phyloP scores from a whole-genome alignment of 2,888 invertebrate genomes.

The Netelia fuscicornis region DNA sequence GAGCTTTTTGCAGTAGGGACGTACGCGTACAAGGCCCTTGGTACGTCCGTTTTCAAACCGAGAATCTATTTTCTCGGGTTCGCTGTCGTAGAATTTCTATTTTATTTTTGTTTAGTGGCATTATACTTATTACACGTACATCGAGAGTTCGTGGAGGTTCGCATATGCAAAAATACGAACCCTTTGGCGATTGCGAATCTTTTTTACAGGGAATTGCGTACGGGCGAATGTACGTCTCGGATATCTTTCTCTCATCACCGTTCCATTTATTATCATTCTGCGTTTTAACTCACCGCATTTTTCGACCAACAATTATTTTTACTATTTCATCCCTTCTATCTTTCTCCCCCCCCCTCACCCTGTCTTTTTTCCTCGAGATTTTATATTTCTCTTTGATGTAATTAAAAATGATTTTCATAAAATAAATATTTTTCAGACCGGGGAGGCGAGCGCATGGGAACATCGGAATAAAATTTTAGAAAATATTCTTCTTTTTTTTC shows the following conservation, averaged over 20 bases:
- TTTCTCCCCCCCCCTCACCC: slow-evolving; percentile 44
- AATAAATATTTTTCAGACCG: slow-evolving; percentile 80
- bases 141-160: neutral
- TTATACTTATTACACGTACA: slow-evolving; percentile 44
- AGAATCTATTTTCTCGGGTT: slow-evolving; percentile 59
- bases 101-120: slow-evolving; percentile 17
- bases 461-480: slow-evolving; percentile 31
- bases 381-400: slow-evolving; percentile 81
- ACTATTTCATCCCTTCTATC: slow-evolving; percentile 26
- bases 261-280: slow-evolving; percentile 73
- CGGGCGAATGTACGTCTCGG: slow-evolving; percentile 59
- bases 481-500: no score
- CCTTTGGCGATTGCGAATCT: slow-evolving; percentile 73
- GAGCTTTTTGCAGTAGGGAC: neutral
- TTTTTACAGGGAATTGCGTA: slow-evolving; percentile 79
- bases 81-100: slow-evolving; percentile 26
- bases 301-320: slow-evolving; percentile 60
- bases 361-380: slow-evolving; percentile 74
- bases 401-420: neutral
- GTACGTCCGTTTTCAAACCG: slow-evolving; percentile 46
- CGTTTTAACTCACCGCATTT: slow-evolving; percentile 49
- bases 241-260: slow-evolving; percentile 71
- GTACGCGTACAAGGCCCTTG: slow-evolving; percentile 23
- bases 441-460: slow-evolving; percentile 72
- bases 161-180: slow-evolving; percentile 25